Evolutionary conservation across 2,797 vertebrate species (phyloP).

Genomic region (Xenops minutus): DNA sequence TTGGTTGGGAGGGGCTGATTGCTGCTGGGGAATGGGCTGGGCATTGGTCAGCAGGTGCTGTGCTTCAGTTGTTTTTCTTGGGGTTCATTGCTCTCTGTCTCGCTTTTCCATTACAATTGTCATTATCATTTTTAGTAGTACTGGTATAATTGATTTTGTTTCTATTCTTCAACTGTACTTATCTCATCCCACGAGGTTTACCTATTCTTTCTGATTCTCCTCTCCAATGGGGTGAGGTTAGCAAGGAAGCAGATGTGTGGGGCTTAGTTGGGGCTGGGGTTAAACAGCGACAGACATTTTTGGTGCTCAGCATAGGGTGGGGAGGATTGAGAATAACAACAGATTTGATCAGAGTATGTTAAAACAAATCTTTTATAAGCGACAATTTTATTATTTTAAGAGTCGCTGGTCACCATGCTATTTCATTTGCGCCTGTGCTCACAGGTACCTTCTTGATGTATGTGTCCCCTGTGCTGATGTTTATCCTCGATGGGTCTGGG

Average conservation of each 20-base stretch:
- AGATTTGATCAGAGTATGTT: background rate
- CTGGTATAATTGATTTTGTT: background rate
- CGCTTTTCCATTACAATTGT: background rate
- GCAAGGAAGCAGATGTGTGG: background rate
- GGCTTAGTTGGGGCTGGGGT: background rate
- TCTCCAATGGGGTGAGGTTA: background rate
- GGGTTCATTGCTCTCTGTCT: background rate
- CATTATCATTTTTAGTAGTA: background rate
- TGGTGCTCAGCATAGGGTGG: background rate
- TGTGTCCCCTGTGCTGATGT: background rate
- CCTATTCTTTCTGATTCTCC: background rate
- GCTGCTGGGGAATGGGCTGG: background rate
- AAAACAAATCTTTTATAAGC: background rate
- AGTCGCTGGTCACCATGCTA: background rate
- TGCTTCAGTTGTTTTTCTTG: background rate
- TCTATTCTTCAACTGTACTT: background rate
- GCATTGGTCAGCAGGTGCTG: background rate
- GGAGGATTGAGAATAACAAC: background rate
- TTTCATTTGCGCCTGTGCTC: background rate
- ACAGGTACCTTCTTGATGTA: accelerated
- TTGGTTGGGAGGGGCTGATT: accelerated
- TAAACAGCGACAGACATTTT: background rate
- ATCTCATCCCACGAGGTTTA: background rate
- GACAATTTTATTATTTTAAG: background rate
- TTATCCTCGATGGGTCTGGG: background rate